Base-by-base conservation (phyloP, 2,888 invertebrate genomes). In the Stenodema calcarata region DNA sequence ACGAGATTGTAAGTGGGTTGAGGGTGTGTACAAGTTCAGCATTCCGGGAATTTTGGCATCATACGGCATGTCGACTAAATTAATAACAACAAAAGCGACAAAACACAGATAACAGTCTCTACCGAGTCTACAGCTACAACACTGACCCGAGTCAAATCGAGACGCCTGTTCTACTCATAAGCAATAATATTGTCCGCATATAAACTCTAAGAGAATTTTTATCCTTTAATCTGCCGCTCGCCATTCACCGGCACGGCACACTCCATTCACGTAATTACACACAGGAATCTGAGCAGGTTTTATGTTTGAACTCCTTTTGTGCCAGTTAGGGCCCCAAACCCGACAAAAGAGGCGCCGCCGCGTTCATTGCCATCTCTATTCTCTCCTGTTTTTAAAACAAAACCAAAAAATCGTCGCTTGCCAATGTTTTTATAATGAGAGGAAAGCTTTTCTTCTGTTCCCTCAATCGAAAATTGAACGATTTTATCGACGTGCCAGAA, bases 241-340 rank as follows among this genome's bases (percentile, higher is more conserved):
- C 50, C 80, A 80, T 80, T 80, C 80, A 80, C 30, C 54, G n/a
- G 80, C 80, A 80, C 80, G 80, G 47, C 80, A 80, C 80, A 30
- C 30, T n/a, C 78, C 80, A 30, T 80, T 47, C 50, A 80, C 80
- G 80, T 54, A 80, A 80, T 80, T 80, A 30, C 50, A 80, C 54
- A 50, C 28, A 80, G 50, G 50, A 54, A 50, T 80, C 54, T 12
- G 80, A 80, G 50, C 27, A 50, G 47, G 30, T 47, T 80, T 35
- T 54, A 80, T 50, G 80, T 50, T 80, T 50, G 54, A 80, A 54
- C 50, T 28, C 28, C 30, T 50, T 35, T 50, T 50, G 30, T 80
- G 47, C 44, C 42, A 11, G 44, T 42, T 42, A 18, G 78, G 18
- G 18, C 16, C 18, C 42, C 42, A 44, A 35, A 42, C 78, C 42